Conservation (phyloP, 2,113 vertebrate species). For the Saccopteryx leptura region DNA sequence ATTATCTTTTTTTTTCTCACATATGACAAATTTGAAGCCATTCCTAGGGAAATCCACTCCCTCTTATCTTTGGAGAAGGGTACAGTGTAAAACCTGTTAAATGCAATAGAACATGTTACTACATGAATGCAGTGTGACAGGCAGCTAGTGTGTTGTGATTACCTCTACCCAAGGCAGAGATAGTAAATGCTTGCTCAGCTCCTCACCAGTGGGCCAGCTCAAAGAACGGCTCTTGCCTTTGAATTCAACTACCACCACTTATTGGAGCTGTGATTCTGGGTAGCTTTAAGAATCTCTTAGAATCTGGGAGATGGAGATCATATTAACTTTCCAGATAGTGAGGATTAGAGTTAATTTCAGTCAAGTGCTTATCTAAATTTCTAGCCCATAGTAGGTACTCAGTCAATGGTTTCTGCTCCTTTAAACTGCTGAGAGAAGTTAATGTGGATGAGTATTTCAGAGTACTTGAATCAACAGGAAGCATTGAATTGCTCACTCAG, state of each 20-base stretch:
- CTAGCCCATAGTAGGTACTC: background rate
- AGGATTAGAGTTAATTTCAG: background rate
- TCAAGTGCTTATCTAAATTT: background rate
- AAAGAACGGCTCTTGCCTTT: background rate
- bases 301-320: background rate
- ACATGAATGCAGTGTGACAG: background rate
- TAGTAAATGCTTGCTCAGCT: background rate
- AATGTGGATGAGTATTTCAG: background rate
- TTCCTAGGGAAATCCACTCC: constrained; percentile 1
- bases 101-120: background rate
- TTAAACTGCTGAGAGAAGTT: constrained; percentile 7
- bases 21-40: background rate
- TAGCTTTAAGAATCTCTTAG: background rate
- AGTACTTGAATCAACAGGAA: background rate
- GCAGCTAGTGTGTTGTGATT: background rate
- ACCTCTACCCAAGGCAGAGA: background rate
- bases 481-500: background rate
- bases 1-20: constrained; percentile 56
- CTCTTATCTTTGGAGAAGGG: background rate
- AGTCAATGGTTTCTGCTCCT: background rate
- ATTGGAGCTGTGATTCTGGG: background rate
- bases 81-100: background rate
- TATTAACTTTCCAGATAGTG: background rate
- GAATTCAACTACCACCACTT: background rate
- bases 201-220: background rate